Base-by-base conservation (phyloP, 2,888 invertebrate genomes). In the Aricia artaxerxes region DNA sequence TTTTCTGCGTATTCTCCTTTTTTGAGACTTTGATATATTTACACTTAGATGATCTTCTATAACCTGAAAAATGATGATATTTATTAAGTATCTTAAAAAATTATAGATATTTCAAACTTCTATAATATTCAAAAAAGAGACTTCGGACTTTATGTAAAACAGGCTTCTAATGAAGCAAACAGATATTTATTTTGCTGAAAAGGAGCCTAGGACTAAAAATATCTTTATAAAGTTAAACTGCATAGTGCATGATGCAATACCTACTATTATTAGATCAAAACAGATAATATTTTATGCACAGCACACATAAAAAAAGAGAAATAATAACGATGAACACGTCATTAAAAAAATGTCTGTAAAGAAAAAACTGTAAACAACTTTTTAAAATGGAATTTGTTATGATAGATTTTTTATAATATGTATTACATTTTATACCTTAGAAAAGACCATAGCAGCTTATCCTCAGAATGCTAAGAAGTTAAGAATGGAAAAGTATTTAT, bases 381-480 rank as follows among this genome's bases (percentile, higher is more conserved):
- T 49, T 9, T 49, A 2, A 0, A 49, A 49, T 49, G 49, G 49
- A 9, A 49, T 49, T 49, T 49, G 49, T 9, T 9, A 49, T 49
- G 2, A 6, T 1, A 6, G 1, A 35, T 11, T 49, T 49, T 49
- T 49, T 49, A 49, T 2, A 49, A 49, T 11, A 49, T 49, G 44
- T 44, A 44, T 44, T 44, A 9, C 44, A 44, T 49, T 49, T 49
- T 11, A 85, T 92, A 92, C 92, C 92, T 92, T 86, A 80, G 86
- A 80, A 73, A 86, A 84, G 83, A 85, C 86, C 92, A 92, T 92
- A 82, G 88, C 88, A 87, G 88, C 86, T 85, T 83, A 84, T 92
- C 92, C 92, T 87, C 82, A 83, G 88, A 82, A 87, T 87, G 89
- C 89, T 89, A 89, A 85, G 85, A 87, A 89, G 87, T 81, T 83